Evolutionary conservation across 2,888 invertebrate genomes (phyloP), one percentile per base, ranked within the genome.

Genomic region (Chirona hameri): DNA sequence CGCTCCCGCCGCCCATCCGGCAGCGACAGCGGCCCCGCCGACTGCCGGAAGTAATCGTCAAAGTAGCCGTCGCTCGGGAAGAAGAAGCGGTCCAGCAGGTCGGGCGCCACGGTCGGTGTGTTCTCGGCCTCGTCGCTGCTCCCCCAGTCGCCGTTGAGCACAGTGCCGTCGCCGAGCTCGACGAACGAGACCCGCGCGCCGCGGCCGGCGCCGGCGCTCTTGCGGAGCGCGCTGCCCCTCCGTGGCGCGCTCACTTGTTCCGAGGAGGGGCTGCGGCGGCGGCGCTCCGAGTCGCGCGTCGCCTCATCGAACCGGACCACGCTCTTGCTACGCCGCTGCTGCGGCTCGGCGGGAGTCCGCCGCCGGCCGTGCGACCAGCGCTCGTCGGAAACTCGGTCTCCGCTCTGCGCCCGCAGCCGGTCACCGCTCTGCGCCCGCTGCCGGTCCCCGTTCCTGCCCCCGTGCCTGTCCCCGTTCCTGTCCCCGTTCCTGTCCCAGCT

Each of bases 41-140:
- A 72, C 72, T 31, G 72, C 5, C 72, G 72, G 18, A 29, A 31
- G 31, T 31, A 76, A 24, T 76, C 76, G 76, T 76, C 76, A 24
- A 76, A 76, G 76, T 76, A 76, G 24, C 76, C 76, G 27, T 76
- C 76, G 46, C 76, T 27, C n/a, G 76, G 76, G 76, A 21, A 76
- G 76, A 76, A 76, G 76, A 46, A 76, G 39, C 76, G 76, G 27
- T 76, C 76, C 24, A 76, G 46, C 76, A 76, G 76, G 46, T 76
- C 76, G 24, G 76, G 76, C 24, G 39, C 46, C 24, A 76, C 76
- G 46, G 76, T 76, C 24, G 39, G 24, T 18, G 31, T 9, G 15
- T 12, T 5, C 18, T 29, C 72, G 1, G 76, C 46, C 10, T 76
- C 76, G 76, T 76, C 76, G 76, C 76, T 76, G 76, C 76, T 76